These are phyloP conservation scores for Leptodactylus fuscus DNA, from an alignment of 2,113 vertebrate genomes.

Conservation along the genomic window DNA sequence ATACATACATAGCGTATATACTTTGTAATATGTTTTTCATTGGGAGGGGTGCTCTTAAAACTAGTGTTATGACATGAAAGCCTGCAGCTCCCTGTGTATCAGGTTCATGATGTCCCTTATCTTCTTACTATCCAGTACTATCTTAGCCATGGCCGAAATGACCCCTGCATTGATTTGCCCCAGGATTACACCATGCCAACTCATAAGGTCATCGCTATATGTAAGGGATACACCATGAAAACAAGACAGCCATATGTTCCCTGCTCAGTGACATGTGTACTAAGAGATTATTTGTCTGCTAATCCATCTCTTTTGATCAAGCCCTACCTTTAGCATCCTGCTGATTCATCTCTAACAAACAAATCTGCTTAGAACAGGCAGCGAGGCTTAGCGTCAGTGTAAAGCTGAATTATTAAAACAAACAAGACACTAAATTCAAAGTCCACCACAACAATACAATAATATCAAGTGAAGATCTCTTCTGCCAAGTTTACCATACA, in stretches of 20 bases:
- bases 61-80: neutral
- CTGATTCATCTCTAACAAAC: constrained; percentile 52
- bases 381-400: constrained; percentile 17
- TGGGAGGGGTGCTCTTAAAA: neutral
- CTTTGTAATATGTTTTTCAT: neutral
- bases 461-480: constrained; percentile 1
- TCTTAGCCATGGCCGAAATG: constrained; percentile 19
- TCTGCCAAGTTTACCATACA: constrained; percentile 35
- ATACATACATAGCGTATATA: neutral
- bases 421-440: constrained; percentile 42
- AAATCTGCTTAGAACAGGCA: constrained; percentile 54
- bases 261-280: constrained; percentile 49
- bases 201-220: constrained; percentile 53
- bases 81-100: neutral
- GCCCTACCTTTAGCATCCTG: constrained; percentile 50
- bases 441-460: constrained; percentile 6
- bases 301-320: constrained; percentile 56
- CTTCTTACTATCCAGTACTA: neutral
- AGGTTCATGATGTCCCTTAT: neutral
- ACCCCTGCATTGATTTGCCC: constrained; percentile 50
- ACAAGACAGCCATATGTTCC: constrained; percentile 50
- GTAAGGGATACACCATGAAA: constrained; percentile 53
- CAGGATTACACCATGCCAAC: constrained; percentile 12
- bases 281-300: constrained; percentile 47
- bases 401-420: constrained; percentile 54